A percentile compares a stretch with the other conserved stretches of the same genome.
These are phyloP conservation scores for Horisme vitalbata DNA, from an alignment of 2,888 invertebrate genomes.

Conservation along the genomic window DNA sequence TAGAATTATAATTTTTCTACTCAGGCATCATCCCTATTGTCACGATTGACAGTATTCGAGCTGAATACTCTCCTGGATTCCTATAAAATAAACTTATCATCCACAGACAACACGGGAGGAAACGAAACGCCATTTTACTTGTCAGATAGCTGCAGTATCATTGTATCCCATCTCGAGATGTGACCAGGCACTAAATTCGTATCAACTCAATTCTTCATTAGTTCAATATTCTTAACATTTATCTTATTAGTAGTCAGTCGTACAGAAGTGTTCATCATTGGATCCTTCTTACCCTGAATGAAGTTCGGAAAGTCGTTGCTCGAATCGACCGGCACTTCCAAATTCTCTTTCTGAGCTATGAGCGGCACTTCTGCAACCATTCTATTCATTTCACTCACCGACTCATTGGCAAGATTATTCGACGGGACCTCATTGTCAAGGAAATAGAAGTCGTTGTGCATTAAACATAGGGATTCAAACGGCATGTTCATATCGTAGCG, in stretches of 20 bases:
- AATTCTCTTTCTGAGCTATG: constrained; percentile 58
- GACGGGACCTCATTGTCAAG: constrained; percentile 64
- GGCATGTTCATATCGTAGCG: constrained; percentile 73
- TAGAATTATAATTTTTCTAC: too few species aligned
- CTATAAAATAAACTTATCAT: too few species aligned
- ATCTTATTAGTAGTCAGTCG: constrained; percentile 71
- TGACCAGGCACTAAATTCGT: too few species aligned
- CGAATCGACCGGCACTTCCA: constrained; percentile 48
- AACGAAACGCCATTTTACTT: too few species aligned
- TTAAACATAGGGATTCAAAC: constrained; percentile 66
- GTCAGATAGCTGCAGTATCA: too few species aligned
- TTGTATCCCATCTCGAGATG: too few species aligned
- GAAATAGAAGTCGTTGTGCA: constrained; percentile 76
- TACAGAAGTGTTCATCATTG: constrained; percentile 75
- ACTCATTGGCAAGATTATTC: constrained; percentile 50
- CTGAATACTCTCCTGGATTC: too few species aligned
- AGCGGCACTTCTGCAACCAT: constrained; percentile 66
- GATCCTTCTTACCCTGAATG: constrained; percentile 71
- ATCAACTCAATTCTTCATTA: constrained; percentile 69
- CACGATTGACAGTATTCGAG: too few species aligned
- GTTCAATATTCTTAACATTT: constrained; percentile 76
- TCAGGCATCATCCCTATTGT: too few species aligned
- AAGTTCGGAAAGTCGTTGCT: constrained; percentile 59
- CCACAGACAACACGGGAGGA: too few species aligned
- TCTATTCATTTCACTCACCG: constrained; percentile 60